Percentiles rank a stretch among this genome's conserved stretches.
Evolutionary conservation across 2,888 invertebrate species (phyloP).

Genomic region (Halocaridina rubra): DNA sequence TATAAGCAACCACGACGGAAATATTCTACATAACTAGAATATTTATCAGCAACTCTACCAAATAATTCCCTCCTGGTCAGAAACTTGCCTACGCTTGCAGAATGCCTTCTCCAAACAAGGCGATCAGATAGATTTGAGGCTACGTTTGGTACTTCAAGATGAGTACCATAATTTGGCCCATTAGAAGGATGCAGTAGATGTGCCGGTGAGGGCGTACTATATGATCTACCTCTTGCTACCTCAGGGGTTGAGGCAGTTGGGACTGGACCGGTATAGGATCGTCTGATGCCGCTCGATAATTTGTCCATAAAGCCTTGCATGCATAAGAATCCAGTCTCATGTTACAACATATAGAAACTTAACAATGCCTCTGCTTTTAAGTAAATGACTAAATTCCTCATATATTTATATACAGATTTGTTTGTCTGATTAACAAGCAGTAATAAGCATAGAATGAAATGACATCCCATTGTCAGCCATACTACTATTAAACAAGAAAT

Average conservation of each 20-base stretch:
- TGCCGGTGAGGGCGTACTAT: conserved; percentile 42
- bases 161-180: conserved; percentile 50
- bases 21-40: background rate
- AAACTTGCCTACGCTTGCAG: conserved; percentile 41
- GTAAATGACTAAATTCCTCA: too few relatives aligned
- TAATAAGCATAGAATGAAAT: too few relatives aligned
- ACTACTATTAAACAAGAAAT: too few relatives aligned
- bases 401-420: too few relatives aligned
- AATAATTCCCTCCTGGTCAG: background rate
- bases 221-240: conserved; percentile 29
- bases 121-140: conserved; percentile 1
- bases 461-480: too few relatives aligned
- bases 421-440: too few relatives aligned
- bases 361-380: too few relatives aligned
- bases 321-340: background rate
- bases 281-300: conserved; percentile 41
- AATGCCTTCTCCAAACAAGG: conserved; percentile 21
- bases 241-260: conserved; percentile 5
- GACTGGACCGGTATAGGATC: conserved; percentile 38
- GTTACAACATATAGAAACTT: background rate
- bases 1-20: too few relatives aligned
- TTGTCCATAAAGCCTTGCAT: conserved; percentile 51
- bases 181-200: conserved; percentile 29
- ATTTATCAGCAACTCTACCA: background rate
- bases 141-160: conserved; percentile 36